These are phyloP conservation scores for Pteropus rufus DNA, from an alignment of 2,797 vertebrate genomes.

Conservation along the genomic window DNA sequence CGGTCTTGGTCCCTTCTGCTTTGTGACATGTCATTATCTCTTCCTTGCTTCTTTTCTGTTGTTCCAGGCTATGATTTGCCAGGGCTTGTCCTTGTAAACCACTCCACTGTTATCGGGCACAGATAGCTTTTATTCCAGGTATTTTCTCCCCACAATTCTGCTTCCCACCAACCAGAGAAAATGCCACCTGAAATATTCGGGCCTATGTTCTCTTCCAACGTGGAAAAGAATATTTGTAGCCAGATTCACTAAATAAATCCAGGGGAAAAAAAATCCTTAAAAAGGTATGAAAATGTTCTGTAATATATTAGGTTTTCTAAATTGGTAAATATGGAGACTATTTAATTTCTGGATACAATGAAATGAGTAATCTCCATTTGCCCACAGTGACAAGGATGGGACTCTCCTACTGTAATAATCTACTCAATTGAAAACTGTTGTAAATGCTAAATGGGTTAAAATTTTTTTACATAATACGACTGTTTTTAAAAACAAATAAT, in stretches of 20 bases:
- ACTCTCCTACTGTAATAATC: neutral
- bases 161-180: conserved; percentile 50
- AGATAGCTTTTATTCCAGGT: conserved; percentile 23
- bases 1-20: conserved; percentile 7
- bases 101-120: conserved; percentile 53
- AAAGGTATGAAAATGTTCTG: neutral
- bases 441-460: neutral
- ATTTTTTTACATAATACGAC: neutral
- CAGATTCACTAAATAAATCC: neutral
- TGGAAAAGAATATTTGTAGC: neutral
- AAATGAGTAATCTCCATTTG: neutral
- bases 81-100: conserved; percentile 58
- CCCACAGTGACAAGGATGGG: neutral
- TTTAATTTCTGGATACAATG: neutral
- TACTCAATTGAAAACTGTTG: neutral
- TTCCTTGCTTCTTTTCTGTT: conserved; percentile 33
- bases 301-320: neutral
- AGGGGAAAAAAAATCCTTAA: neutral
- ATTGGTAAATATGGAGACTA: neutral
- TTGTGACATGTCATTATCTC: conserved; percentile 52
- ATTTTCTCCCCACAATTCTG: conserved; percentile 42
- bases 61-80: conserved; percentile 14
- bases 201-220: conserved; percentile 2
- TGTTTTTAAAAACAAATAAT: neutral
- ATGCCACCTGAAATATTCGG: conserved; percentile 17